phyloP scores from a whole-genome alignment of 2,888 invertebrate species.

The Microchrysa polita region DNA sequence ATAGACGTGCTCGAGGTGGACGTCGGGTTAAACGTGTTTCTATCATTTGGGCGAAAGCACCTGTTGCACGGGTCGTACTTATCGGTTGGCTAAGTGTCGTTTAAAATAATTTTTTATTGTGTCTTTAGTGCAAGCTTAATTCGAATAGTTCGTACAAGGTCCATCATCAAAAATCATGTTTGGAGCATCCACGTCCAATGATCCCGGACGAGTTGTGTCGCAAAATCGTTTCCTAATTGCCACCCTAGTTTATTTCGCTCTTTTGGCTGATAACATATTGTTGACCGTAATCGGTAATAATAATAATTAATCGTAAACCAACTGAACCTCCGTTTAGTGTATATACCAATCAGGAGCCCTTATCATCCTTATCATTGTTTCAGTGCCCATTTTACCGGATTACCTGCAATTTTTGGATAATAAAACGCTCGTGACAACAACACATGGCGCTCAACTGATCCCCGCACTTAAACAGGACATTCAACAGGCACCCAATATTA shows the following conservation, averaged over 20 bases:
- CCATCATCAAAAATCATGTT: slow-evolving; percentile 57
- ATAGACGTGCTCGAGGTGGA: slow-evolving; percentile 46
- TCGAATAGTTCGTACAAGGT: too few relatives aligned
- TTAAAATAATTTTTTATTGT: too few relatives aligned
- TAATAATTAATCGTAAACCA: slow-evolving; percentile 11
- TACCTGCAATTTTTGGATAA: slow-evolving; percentile 70
- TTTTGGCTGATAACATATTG: slow-evolving; percentile 86
- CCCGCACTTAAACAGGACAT: slow-evolving; percentile 52
- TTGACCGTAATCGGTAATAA: slow-evolving; percentile 87
- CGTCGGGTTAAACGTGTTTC: slow-evolving; percentile 60
- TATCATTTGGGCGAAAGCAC: slow-evolving; percentile 60
- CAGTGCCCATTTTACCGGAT: slow-evolving; percentile 85
- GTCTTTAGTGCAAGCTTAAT: too few relatives aligned
- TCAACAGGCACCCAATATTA: slow-evolving; percentile 55
- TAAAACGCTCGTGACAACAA: slow-evolving; percentile 57
- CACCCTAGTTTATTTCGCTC: slow-evolving; percentile 75
- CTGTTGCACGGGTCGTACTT: slow-evolving; percentile 57
- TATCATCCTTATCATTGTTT: slow-evolving; percentile 53
- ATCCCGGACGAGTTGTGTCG: neutral
- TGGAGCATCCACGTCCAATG: slow-evolving; percentile 38
- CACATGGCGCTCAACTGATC: slow-evolving; percentile 59
- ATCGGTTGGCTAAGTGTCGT: neutral
- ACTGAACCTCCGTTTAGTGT: slow-evolving; percentile 17
- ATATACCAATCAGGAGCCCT: slow-evolving; percentile 36
- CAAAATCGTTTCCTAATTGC: slow-evolving; percentile 63